A percentile compares a stretch with the other conserved stretches of the same genome.
Evolutionary conservation across 2,797 vertebrate species (phyloP).

Genomic region (Pelochelys cantorii): DNA sequence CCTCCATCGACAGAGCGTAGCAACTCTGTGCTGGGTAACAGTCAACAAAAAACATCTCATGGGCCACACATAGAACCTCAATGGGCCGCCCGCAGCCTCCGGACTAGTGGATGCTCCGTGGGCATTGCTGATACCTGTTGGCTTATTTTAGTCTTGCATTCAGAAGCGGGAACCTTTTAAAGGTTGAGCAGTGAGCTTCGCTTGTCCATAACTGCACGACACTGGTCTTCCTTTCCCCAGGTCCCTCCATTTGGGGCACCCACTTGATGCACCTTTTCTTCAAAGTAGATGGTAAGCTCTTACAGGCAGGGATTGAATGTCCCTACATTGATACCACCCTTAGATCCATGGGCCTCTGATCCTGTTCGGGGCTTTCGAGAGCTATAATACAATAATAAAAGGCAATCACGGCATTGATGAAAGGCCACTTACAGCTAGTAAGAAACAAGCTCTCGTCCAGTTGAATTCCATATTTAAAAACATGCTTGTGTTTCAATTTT

Average conservation of each 20-base stretch:
- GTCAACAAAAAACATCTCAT: too few relatives aligned
- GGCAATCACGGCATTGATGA: neutral
- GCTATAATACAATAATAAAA: neutral
- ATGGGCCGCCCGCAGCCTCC: too few relatives aligned
- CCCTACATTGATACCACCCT: neutral
- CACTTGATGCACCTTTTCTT: neutral
- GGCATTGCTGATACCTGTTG: neutral
- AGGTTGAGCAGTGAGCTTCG: fast-evolving
- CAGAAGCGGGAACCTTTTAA: too few relatives aligned
- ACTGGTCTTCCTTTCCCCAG: neutral
- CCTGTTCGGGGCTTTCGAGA: fast-evolving
- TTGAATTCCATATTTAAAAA: neutral
- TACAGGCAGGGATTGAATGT: neutral
- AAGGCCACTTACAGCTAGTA: neutral
- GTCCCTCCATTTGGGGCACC: neutral
- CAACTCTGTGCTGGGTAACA: too few relatives aligned
- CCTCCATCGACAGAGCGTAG: too few relatives aligned
- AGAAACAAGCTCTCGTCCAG: neutral
- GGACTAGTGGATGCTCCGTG: neutral
- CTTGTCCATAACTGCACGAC: neutral
- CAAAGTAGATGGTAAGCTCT: neutral
- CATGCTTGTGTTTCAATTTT: neutral
- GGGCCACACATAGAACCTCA: too few relatives aligned
- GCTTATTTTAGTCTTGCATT: neutral
- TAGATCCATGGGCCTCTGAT: neutral